Percentiles rank a stretch among this genome's conserved stretches.
phyloP scores from a whole-genome alignment of 2,113 vertebrate genomes.

The Phalacrocorax pelagicus region DNA sequence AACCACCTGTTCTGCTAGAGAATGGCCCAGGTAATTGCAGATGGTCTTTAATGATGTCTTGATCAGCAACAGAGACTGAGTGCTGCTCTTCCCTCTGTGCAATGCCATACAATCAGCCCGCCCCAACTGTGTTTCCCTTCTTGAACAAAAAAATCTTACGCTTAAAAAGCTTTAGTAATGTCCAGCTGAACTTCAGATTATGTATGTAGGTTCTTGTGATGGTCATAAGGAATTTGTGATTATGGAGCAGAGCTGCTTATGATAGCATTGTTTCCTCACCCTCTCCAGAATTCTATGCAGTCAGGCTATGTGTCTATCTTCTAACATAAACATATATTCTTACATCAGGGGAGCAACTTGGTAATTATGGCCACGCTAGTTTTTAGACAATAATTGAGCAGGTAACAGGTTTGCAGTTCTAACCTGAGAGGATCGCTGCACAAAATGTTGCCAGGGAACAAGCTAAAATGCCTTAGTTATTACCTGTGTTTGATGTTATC shows the following conservation, averaged over 20 bases:
- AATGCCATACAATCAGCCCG: too few species aligned
- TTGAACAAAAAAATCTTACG: fast-evolving
- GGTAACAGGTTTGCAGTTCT: neutral
- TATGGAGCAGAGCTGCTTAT: neutral
- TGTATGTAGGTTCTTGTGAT: neutral
- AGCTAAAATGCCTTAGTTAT: neutral
- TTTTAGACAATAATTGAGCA: neutral
- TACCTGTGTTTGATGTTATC: neutral
- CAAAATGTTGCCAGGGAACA: neutral
- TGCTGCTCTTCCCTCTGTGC: neutral
- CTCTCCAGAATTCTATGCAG: neutral
- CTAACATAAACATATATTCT: neutral
- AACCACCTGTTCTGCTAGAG: neutral
- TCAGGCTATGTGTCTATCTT: neutral
- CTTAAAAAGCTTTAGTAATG: neutral
- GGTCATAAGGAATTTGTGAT: neutral
- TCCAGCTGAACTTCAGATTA: neutral
- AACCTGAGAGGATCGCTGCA: neutral
- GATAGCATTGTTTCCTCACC: neutral
- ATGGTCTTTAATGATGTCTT: neutral
- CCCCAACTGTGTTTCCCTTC: too few species aligned
- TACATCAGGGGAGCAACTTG: neutral
- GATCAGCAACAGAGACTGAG: neutral
- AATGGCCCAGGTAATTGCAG: neutral
- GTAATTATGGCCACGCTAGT: fast-evolving